Evolutionary conservation across 2,797 vertebrate species (phyloP), one percentile per base, ranked within the genome.

Genomic region (Naso thynnoides): DNA sequence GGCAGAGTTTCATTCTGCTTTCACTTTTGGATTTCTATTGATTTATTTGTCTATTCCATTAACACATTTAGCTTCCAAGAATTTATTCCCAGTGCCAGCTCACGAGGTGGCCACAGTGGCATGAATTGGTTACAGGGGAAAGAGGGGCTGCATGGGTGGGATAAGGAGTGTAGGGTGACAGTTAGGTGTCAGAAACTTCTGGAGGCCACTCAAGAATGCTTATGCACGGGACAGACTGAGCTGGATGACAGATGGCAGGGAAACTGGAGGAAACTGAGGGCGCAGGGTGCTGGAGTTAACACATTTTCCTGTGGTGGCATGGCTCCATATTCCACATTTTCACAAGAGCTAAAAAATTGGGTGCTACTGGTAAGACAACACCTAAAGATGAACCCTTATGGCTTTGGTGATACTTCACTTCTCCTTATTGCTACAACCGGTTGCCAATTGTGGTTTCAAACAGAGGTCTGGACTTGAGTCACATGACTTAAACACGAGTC

Each of bases 141-240:
- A 10, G 23, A 15, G 70, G 2, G 49, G 26, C 13, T 36, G 42
- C 29, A 9, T 44, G 41, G 36, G 36, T 53, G 45, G 41, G n/a
- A 47, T 26, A 16, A n/a, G 11, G 15, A 42, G 85, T 70, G 56
- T 78, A 64, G 31, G 63, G 52, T 75, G 73, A 82, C 73, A 48
- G 64, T 3, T 0, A 39, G 73, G 71, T 63, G 67, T 64, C 55
- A 1, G 49, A 63, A 80, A n/a, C 55, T 58, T 8, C 13, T 58
- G 38, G 61, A 78, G 60, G 73, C 36, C 50, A 47, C 21, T 27
- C 49, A 47, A 41, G 65, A 55, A 76, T 61, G 73, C 76, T 70
- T 60, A 48, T 38, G 59, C 48, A 67, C 0, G 0, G 41, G 56
- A 23, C 41, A 44, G 70, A 49, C 5, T 5, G 15, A 41, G 33